phyloP scores from a whole-genome alignment of 2,113 vertebrate genomes.

The Bambusicola thoracicus region DNA sequence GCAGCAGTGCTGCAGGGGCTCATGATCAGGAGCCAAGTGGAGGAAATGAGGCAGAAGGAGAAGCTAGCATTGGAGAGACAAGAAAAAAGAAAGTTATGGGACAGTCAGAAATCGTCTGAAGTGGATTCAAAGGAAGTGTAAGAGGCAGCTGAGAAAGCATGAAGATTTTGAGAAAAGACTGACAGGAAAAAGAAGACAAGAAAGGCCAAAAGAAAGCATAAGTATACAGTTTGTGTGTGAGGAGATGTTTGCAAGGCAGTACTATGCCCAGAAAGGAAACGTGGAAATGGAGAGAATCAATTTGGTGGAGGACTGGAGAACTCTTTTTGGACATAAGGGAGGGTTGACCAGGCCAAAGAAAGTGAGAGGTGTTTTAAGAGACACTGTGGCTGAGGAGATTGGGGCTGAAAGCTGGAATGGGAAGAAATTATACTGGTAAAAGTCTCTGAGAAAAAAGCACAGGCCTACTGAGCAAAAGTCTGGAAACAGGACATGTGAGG shows the following conservation, averaged over 20 bases:
- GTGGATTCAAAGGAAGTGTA: not conserved
- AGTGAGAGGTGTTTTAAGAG: not conserved
- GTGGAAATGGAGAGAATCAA: not conserved
- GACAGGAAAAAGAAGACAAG: not conserved
- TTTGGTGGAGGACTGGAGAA: not conserved
- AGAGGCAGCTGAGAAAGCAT: not conserved
- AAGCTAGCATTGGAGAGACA: not conserved
- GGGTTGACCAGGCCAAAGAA: not conserved
- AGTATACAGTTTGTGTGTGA: not conserved
- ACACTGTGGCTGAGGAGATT: not conserved
- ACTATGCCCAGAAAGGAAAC: not conserved
- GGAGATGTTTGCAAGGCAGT: not conserved
- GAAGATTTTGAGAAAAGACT: not conserved
- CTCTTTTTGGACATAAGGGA: not conserved
- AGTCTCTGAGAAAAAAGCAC: not conserved
- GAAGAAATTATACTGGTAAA: not conserved
- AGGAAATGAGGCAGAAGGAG: constrained; percentile 32
- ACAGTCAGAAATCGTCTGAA: not conserved
- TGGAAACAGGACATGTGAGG: not conserved
- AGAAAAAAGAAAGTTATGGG: not conserved
- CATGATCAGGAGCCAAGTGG: not conserved
- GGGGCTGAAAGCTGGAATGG: not conserved
- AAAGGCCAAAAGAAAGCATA: not conserved
- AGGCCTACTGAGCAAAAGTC: not conserved
- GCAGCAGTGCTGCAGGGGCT: not conserved